These are phyloP conservation scores for Sphecodes monilicornis DNA, from an alignment of 2,888 invertebrate species.

Conservation along the genomic window DNA sequence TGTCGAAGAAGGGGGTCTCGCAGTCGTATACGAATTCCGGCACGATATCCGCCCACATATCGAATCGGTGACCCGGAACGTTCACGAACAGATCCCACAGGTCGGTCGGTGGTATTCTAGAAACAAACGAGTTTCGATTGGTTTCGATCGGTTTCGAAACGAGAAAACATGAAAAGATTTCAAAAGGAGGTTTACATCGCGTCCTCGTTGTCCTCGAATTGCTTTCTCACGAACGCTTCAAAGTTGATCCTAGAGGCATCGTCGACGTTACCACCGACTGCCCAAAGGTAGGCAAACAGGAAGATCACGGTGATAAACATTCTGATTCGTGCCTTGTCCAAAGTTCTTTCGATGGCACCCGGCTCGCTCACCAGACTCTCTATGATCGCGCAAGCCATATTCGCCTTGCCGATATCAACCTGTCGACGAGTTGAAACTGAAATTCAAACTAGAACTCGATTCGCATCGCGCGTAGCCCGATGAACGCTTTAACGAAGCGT, in stretches of 20 bases:
- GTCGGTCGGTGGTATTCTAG: conserved; percentile 89
- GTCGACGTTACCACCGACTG: conserved; percentile 93
- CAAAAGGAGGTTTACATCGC: conserved; percentile 85
- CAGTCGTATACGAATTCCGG: conserved; percentile 90
- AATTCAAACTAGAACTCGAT: background rate
- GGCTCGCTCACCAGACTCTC: conserved; percentile 89
- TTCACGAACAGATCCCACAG: conserved; percentile 93
- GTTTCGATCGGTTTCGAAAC: background rate
- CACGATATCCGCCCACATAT: conserved; percentile 92
- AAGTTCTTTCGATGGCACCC: conserved; percentile 88
- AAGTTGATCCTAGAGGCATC: conserved; percentile 89
- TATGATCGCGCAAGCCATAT: conserved; percentile 90
- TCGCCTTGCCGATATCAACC: conserved; percentile 94
- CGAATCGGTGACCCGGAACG: conserved; percentile 89
- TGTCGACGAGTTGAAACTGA: too few species aligned
- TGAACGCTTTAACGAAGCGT: background rate
- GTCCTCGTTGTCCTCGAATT: conserved; percentile 90
- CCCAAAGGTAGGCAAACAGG: conserved; percentile 93
- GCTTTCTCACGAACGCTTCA: conserved; percentile 89
- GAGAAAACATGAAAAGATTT: background rate
- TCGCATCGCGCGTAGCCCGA: background rate
- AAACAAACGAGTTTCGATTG: background rate
- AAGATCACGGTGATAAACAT: conserved; percentile 91
- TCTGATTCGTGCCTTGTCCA: conserved; percentile 86
- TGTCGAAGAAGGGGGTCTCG: conserved; percentile 93